Base-by-base conservation (phyloP, 1,140 invertebrate species). In the Eueides isabella region DNA sequence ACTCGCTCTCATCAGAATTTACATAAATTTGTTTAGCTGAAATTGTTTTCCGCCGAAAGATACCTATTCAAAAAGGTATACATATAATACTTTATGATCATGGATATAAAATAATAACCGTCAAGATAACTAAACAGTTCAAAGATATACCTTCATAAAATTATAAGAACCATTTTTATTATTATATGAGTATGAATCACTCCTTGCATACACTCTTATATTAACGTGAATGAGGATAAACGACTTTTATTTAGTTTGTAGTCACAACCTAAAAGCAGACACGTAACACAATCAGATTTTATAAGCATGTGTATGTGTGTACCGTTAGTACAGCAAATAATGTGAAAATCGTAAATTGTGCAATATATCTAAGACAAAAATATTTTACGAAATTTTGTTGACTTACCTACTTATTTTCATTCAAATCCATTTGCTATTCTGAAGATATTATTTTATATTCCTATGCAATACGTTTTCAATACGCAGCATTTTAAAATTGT, bases 171-270 rank as follows among this genome's bases (percentile, higher is more conserved):
- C 41, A 65, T 61, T 26, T 55, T 61, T 72, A 62, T 67, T 62
- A 16, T 62, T 26, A 63, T 63, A 63, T 44, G 55, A 62, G 62
- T 28, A 63, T 68, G 66, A 73, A 73, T 68, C 72, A 73, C 65
- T 66, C 31, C 26, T 63, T 64, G 61, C 67, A 48, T 61, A 72
- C 71, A 72, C 64, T 67, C 48, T 61, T 62, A 61, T 70, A 33
- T 69, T 55, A 66, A 61, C 44, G 73, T 75, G 73, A 75, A 75
- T 75, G 73, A 75, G 67, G 73, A 75, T 66, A 75, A 75, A 65
- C 64, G 71, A 72, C 44, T 55, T 64, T 38, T 75, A 68, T 66
- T 75, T 67, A 63, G 35, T 74, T 64, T 70, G 67, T 75, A 55
- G 61, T 70, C 67, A 19, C 48, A 68, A 70, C 68, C 67, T 75